Evolutionary conservation across 2,113 vertebrate species (phyloP).

Genomic region (Mungos mungo): DNA sequence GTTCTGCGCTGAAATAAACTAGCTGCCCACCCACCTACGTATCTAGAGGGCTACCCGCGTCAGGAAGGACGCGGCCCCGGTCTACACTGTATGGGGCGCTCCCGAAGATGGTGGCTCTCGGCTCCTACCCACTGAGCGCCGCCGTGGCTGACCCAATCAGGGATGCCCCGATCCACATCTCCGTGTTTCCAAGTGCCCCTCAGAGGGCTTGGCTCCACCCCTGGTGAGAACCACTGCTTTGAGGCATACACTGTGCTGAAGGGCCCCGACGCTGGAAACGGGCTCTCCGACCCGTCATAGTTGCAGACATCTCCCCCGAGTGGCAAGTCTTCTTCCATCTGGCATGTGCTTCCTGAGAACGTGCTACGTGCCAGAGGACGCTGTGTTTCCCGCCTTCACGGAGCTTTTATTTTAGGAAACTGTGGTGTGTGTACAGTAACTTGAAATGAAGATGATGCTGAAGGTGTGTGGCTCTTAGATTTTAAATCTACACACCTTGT

Average conservation of each 20-base stretch:
- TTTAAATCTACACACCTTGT: background rate
- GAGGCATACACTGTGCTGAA: background rate
- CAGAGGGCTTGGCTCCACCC: no score
- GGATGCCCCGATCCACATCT: background rate
- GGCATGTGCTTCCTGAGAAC: background rate
- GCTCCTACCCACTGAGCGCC: background rate
- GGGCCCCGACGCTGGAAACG: background rate
- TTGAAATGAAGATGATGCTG: background rate
- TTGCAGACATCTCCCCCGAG: rapidly evolving
- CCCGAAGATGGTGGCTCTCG: background rate
- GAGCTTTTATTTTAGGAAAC: background rate
- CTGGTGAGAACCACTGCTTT: background rate
- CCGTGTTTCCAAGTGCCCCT: background rate
- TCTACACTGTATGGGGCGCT: background rate
- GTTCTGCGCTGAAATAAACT: background rate
- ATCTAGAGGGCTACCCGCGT: background rate
- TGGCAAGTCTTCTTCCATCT: background rate
- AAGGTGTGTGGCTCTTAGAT: background rate
- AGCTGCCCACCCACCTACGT: background rate
- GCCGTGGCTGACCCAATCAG: background rate
- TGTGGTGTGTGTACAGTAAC: background rate
- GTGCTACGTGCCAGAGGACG: rapidly evolving
- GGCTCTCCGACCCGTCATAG: background rate
- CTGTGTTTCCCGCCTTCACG: background rate
- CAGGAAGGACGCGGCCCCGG: no score